Evolutionary conservation across 2,888 invertebrate genomes (phyloP), one percentile per base, ranked within the genome.

Genomic region (Troglohyphantes excavatus): DNA sequence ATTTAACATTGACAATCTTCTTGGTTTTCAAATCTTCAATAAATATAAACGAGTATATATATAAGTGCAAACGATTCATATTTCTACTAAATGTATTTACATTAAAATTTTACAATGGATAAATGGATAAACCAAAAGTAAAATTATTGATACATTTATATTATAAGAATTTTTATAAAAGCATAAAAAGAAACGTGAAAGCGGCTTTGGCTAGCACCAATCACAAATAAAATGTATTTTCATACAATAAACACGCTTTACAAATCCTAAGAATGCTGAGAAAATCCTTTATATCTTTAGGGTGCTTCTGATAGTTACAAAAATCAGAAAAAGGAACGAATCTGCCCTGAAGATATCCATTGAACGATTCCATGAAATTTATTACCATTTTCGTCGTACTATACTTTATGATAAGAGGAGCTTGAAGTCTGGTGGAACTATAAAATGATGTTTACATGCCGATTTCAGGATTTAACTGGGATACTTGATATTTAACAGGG

Each of bases 371-470:
- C 53, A n/a, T n/a, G 53, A 53, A 13, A 53, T 53, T 53, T 53
- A 53, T 53, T 53, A 53, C 53, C 53, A 5, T 1, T 53, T 53
- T 13, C 19, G 53, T 11, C 17, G 26, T 27, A 46, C 39, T 46
- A 72, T 46, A 23, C 17, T 27, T 72, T 72, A 43, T 26, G 72
- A 72, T 72, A 72, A 72, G 53, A 23, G 26, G 17, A 13, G n/a
- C 26, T 72, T 26, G 23, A 26, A n/a, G 43, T 27, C 26, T 39
- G n/a, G 46, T 46, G 23, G 23, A 26, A 46, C 53, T n/a, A 72
- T 72, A 72, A 72, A 72, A 46, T n/a, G 46, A 26, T 72, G 46
- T 72, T 72, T 46, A 72, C 72, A 53, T n/a, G 72, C 43, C 23
- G 26, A 46, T 39, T 72, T 53, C 27, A 26, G 9, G 23, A 26